Evolutionary conservation across 2,888 invertebrate genomes (phyloP).

Genomic region (Pollenia amentaria): DNA sequence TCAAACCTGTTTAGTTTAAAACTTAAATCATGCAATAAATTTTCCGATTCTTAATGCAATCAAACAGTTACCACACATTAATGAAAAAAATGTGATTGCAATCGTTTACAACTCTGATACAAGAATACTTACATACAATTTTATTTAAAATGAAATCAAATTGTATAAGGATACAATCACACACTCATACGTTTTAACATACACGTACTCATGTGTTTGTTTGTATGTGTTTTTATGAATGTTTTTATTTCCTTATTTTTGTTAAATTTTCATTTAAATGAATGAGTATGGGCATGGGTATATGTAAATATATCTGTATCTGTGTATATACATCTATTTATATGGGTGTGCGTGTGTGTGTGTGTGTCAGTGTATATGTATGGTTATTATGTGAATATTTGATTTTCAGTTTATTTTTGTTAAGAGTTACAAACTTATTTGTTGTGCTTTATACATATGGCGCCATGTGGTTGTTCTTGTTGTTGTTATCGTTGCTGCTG

Average conservation of each 20-base stretch:
- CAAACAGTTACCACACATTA: too few relatives aligned
- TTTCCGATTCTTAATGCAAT: too few relatives aligned
- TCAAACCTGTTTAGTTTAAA: too few relatives aligned
- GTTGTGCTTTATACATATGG: constrained; percentile 63
- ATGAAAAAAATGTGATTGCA: too few relatives aligned
- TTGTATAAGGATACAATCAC: constrained; percentile 49
- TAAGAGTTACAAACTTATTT: constrained; percentile 70
- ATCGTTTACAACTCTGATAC: not conserved
- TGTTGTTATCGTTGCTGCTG: constrained; percentile 38
- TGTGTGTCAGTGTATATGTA: constrained; percentile 16
- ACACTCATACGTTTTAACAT: not conserved
- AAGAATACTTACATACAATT: constrained; percentile 65
- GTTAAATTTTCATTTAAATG: constrained; percentile 37
- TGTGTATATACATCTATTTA: not conserved
- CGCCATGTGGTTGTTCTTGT: constrained; percentile 69
- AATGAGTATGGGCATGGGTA: not conserved
- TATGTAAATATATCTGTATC: not conserved
- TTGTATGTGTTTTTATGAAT: constrained; percentile 42
- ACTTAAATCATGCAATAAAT: too few relatives aligned
- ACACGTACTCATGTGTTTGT: constrained; percentile 25
- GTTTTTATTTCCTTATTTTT: constrained; percentile 15
- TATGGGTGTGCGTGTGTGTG: not conserved
- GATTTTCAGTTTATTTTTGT: constrained; percentile 68
- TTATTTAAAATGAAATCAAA: constrained; percentile 75
- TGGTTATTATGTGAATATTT: constrained; percentile 71